phyloP scores from a whole-genome alignment of 2,797 vertebrate species.

The Phalanger gymnotis region DNA sequence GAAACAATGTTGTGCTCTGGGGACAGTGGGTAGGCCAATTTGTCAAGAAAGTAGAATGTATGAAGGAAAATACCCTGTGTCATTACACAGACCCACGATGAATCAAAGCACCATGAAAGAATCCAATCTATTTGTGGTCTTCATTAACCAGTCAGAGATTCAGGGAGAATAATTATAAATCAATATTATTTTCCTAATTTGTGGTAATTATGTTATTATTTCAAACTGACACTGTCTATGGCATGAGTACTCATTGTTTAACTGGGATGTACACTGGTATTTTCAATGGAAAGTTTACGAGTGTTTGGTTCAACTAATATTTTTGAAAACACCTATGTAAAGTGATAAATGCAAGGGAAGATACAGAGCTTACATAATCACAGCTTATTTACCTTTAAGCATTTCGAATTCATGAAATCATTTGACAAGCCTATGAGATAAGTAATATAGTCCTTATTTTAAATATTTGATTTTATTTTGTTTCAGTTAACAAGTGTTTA shows the following conservation, averaged over 20 bases:
- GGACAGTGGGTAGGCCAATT: not conserved
- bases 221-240: constrained; percentile 5
- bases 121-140: not conserved
- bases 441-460: not conserved
- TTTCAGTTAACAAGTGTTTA: not conserved
- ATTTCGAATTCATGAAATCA: not conserved
- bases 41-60: not conserved
- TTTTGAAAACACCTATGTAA: not conserved
- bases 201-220: constrained; percentile 8
- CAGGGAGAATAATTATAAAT: constrained; percentile 5
- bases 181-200: not conserved
- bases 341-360: not conserved
- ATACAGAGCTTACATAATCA: not conserved
- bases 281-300: constrained; percentile 19
- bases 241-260: constrained; percentile 10
- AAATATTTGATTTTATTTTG: not conserved
- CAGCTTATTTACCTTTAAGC: not conserved
- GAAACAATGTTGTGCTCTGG: not conserved
- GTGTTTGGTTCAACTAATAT: not conserved
- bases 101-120: constrained; percentile 2
- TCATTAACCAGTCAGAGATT: not conserved
- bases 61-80: not conserved
- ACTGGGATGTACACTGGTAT: not conserved
- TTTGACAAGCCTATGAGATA: not conserved
- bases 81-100: not conserved